Evolutionary conservation across 2,113 vertebrate genomes (phyloP), one percentile per base, ranked within the genome.

Genomic region (Cynoglossus semilaevis): DNA sequence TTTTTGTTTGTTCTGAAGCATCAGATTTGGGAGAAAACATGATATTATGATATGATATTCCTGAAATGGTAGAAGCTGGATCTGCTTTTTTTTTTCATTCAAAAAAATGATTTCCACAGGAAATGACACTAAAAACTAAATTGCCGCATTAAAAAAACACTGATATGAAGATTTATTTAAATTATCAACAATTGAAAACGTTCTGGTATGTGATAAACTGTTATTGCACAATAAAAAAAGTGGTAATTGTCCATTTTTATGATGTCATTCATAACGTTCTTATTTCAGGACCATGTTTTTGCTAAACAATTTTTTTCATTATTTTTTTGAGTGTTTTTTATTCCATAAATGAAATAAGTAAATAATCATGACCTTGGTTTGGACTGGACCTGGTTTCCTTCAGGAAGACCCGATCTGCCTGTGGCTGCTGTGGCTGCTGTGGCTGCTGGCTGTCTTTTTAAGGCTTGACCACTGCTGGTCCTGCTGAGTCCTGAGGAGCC

Each of bases 31-130:
- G 65, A 48, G 69, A 86, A 29, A 29, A 29, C 2, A 29, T 4
- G 6, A 78, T 62, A n/a, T n/a, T n/a, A n/a, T n/a, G n/a, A n/a
- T n/a, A 62, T 57, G 49, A 57, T 63, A 44, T 55, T 80, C 66
- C 67, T 85, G 79, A 85, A 86, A 83, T 77, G 67, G 54, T 84
- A 47, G 35, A 84, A 66, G 42, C 74, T 73, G 64, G 67, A 75
- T 37, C 50, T 67, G 56, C 65, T 17, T 43, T 63, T 47, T 48
- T 35, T 51, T 48, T n/a, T 42, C 52, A 71, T 75, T 80, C 75
- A 88, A 87, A 91, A 90, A 87, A 91, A 90, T 91, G 71, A 94
- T 96, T 96, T 98, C 95, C 94, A 98, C 93, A 96, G 95, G 95
- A 97, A 97, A 96, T 83, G 81, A 92, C 69, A 84, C 91, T 67